phyloP scores from a whole-genome alignment of 1,140 invertebrate species.

The Mylabris phalerata region DNA sequence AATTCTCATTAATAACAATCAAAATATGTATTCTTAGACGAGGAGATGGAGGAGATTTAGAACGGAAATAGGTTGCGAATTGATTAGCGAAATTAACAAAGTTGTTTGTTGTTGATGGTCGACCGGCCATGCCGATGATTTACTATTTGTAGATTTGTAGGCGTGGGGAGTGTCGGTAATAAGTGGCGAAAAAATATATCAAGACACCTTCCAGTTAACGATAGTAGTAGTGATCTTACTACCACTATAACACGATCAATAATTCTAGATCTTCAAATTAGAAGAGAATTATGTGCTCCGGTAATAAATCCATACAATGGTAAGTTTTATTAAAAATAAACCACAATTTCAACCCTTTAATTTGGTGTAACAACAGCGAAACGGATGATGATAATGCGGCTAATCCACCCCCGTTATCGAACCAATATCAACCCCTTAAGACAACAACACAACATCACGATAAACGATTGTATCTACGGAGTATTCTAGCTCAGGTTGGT shows the following conservation, averaged over 20 bases:
- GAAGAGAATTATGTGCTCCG: too few relatives aligned
- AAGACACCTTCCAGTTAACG: not conserved
- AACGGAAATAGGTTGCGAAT: too few relatives aligned
- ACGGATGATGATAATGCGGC: slow-evolving; percentile 12
- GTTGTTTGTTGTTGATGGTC: not conserved
- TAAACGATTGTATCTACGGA: slow-evolving; percentile 4
- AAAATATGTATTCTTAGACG: too few relatives aligned
- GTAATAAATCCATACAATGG: too few relatives aligned
- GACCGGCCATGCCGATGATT: not conserved
- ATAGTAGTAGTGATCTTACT: not conserved
- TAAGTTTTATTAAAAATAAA: too few relatives aligned
- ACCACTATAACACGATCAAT: not conserved
- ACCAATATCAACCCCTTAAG: slow-evolving; percentile 13
- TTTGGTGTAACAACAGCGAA: not conserved
- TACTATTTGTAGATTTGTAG: not conserved
- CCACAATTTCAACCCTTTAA: too few relatives aligned
- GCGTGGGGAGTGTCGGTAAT: not conserved
- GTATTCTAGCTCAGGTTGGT: slow-evolving; percentile 15
- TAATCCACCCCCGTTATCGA: not conserved
- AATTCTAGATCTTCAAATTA: not conserved
- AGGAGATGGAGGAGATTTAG: too few relatives aligned
- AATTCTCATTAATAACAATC: too few relatives aligned
- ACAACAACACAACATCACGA: not conserved
- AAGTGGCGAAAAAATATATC: not conserved
- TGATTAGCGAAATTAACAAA: too few relatives aligned